Conservation (phyloP, 2,888 invertebrate species). For the Polydrusus pterygomalis region DNA sequence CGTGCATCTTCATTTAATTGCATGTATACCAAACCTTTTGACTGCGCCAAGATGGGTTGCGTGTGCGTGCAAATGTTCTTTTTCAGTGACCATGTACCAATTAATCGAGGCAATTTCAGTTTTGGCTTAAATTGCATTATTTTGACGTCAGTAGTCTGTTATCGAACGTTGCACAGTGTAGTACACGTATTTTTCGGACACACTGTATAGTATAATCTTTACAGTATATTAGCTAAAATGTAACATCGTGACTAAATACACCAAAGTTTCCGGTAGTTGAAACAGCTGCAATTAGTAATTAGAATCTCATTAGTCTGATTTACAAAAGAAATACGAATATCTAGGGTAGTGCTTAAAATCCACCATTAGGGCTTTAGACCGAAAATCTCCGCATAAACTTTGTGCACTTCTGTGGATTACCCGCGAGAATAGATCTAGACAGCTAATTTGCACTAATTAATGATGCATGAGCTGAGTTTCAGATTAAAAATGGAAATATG, state of each 20-base stretch:
- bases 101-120: too few relatives aligned
- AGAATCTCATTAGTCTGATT: slow-evolving; percentile 37
- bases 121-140: too few relatives aligned
- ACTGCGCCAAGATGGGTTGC: too few relatives aligned
- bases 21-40: too few relatives aligned
- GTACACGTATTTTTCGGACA: too few relatives aligned
- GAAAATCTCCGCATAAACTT: slow-evolving; percentile 21
- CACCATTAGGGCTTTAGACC: slow-evolving; percentile 11
- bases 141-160: too few relatives aligned
- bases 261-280: not conserved
- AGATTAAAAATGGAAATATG: not conserved
- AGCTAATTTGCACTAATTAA: slow-evolving; percentile 26
- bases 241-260: slow-evolving; percentile 23
- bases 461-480: not conserved
- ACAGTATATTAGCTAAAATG: not conserved
- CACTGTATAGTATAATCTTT: too few relatives aligned
- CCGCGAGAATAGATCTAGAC: slow-evolving; percentile 21
- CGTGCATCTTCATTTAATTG: too few relatives aligned
- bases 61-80: too few relatives aligned
- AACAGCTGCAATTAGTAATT: slow-evolving; percentile 37
- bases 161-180: too few relatives aligned
- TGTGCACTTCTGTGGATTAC: slow-evolving; percentile 25
- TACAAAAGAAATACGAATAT: slow-evolving; percentile 26
- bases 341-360: slow-evolving; percentile 12
- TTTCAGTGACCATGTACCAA: too few relatives aligned